phyloP scores from a whole-genome alignment of 2,797 vertebrate species.

The Danio kyathit region DNA sequence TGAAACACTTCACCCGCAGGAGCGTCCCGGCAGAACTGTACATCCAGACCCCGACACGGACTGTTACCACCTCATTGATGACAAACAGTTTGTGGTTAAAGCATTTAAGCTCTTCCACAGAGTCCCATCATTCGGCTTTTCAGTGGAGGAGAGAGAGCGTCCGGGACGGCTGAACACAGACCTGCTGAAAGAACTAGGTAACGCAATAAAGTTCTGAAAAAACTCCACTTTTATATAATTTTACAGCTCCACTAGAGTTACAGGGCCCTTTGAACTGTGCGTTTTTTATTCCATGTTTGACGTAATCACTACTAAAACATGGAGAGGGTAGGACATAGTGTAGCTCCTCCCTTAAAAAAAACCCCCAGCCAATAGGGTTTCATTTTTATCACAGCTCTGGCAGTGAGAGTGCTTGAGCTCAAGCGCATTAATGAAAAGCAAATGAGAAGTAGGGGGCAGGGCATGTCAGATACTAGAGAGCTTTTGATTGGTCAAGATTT shows the following conservation, averaged over 20 bases:
- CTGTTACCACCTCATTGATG: constrained; percentile 83
- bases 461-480: no score
- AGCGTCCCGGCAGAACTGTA: constrained; percentile 77
- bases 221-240: not conserved
- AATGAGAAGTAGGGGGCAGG: no score
- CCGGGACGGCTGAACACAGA: constrained; percentile 85
- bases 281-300: no score
- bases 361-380: no score
- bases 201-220: not conserved
- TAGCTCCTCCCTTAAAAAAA: no score
- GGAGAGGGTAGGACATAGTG: no score
- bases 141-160: constrained; percentile 84
- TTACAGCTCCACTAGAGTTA: not conserved
- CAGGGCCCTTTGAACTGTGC: not conserved
- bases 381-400: no score
- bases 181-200: constrained; percentile 87
- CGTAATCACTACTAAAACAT: no score
- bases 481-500: no score
- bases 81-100: constrained; percentile 83
- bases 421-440: no score
- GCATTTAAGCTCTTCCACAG: constrained; percentile 93
- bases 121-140: constrained; percentile 92
- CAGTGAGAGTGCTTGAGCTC: no score
- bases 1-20: constrained; percentile 75
- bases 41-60: constrained; percentile 74